Conservation (phyloP, 2,888 invertebrate species). For the Pheosia gnoma region DNA sequence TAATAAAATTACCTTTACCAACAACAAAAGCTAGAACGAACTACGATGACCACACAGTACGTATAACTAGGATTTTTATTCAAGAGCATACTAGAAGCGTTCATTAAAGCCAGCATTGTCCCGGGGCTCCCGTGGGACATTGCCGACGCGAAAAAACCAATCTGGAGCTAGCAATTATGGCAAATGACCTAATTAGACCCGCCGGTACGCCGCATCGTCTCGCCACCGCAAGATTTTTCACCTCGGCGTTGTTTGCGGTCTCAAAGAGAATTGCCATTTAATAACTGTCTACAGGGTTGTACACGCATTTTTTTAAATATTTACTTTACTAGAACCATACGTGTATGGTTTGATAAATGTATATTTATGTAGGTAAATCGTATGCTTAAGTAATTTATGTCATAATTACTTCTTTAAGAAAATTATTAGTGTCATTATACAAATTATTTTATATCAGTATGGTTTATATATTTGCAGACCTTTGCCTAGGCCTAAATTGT, state of each 20-base stretch:
- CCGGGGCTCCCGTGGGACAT: slow-evolving; percentile 64
- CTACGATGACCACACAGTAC: slow-evolving; percentile 20
- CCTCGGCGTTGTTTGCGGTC: slow-evolving; percentile 57
- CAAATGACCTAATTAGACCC: slow-evolving; percentile 76
- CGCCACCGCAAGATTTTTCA: slow-evolving; percentile 63
- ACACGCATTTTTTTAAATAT: slow-evolving; percentile 23
- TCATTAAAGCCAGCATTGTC: slow-evolving; percentile 66
- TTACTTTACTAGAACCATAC: no score
- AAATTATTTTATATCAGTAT: no score
- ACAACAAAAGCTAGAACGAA: slow-evolving; percentile 12
- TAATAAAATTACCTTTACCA: background rate
- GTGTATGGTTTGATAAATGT: no score
- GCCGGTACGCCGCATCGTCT: slow-evolving; percentile 47
- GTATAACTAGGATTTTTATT: slow-evolving; percentile 39
- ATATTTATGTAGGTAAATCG: no score
- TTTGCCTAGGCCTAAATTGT: no score
- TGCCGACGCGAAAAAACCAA: slow-evolving; percentile 80
- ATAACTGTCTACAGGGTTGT: slow-evolving; percentile 47
- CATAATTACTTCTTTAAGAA: no score
- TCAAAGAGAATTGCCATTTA: slow-evolving; percentile 59
- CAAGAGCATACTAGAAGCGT: slow-evolving; percentile 55
- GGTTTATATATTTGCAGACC: no score
- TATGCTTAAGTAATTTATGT: no score
- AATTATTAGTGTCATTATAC: no score
- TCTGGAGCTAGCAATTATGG: slow-evolving; percentile 78